Conservation (phyloP, 2,113 vertebrate genomes). For the Odontophorus gujanensis region DNA sequence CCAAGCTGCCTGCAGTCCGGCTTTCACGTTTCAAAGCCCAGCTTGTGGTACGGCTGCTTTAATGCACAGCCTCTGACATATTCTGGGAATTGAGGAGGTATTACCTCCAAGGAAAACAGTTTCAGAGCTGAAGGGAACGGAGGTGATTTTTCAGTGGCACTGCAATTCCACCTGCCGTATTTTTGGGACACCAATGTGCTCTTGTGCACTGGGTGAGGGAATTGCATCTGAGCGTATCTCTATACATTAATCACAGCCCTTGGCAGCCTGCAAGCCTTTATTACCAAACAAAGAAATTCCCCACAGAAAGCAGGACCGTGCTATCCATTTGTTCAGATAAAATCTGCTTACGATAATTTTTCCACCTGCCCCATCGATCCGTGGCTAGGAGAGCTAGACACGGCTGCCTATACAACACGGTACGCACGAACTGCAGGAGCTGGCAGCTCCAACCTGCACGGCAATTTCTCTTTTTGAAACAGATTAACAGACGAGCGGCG, state of each 20-base stretch:
- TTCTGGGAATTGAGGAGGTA: slow-evolving; percentile 24
- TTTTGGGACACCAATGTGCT: background rate
- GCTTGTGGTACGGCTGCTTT: background rate
- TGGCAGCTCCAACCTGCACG: background rate
- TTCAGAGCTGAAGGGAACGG: background rate
- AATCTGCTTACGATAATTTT: background rate
- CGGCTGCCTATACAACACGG: rapidly evolving
- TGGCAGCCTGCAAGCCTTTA: background rate
- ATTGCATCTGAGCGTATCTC: background rate
- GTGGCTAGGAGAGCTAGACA: background rate
- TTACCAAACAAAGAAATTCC: background rate
- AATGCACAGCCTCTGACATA: background rate
- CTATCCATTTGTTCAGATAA: background rate
- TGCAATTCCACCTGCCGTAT: background rate
- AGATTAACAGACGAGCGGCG: background rate
- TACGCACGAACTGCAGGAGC: background rate
- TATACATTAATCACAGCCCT: background rate
- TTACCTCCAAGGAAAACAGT: slow-evolving; percentile 3
- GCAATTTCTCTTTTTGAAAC: background rate
- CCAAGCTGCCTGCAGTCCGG: slow-evolving; percentile 18
- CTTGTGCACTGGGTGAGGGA: background rate
- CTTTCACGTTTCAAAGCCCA: background rate
- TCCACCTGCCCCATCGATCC: background rate
- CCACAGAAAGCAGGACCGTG: background rate
- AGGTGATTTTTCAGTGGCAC: background rate